Evolutionary conservation across 2,113 vertebrate genomes (phyloP).

Genomic region (Trogon melanurus): DNA sequence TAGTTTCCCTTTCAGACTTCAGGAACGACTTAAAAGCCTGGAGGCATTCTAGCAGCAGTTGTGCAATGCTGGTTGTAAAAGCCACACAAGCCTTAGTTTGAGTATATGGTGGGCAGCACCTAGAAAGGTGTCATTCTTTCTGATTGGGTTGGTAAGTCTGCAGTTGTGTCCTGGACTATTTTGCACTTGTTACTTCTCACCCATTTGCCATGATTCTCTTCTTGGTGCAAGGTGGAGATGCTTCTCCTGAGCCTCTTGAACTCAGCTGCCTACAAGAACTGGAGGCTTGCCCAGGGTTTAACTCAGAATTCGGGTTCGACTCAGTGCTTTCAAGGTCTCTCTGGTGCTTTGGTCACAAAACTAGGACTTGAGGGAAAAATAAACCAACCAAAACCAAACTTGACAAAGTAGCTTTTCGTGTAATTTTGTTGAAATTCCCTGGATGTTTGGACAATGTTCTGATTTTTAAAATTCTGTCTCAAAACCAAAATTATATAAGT

Average conservation of each 20-base stretch:
- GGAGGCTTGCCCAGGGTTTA: background rate
- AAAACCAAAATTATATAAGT: background rate
- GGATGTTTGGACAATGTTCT: background rate
- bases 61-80: background rate
- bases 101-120: background rate
- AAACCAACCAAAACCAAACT: background rate
- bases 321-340: background rate
- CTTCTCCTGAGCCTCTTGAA: background rate
- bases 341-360: background rate
- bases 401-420: background rate
- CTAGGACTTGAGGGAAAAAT: background rate
- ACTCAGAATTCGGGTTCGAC: background rate
- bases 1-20: background rate
- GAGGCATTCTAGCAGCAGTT: background rate
- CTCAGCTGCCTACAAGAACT: background rate
- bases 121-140: background rate
- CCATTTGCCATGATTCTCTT: background rate
- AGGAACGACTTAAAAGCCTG: background rate
- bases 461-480: background rate
- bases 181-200: background rate
- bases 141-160: background rate
- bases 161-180: background rate
- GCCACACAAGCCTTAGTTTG: background rate
- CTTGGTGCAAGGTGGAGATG: background rate
- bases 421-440: background rate